Conservation (phyloP, 2,888 invertebrate genomes). For the Xylota segnis region DNA sequence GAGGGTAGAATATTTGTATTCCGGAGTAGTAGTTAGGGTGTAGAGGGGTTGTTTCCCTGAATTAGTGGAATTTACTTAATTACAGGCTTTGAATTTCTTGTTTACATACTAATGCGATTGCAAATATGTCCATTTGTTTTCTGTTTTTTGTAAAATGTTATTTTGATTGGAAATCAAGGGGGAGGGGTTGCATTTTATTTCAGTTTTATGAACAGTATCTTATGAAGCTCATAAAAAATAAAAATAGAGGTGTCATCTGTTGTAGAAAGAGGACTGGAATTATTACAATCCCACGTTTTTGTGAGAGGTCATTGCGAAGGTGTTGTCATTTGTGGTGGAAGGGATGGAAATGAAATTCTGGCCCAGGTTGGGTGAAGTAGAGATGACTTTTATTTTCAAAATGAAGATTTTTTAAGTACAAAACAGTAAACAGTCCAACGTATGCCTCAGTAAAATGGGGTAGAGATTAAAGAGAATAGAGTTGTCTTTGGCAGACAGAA, state of each 20-base stretch:
- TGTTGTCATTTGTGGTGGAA: background rate
- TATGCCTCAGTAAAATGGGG: no score
- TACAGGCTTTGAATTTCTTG: constrained; percentile 71
- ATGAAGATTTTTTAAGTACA: no score
- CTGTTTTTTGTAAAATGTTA: constrained; percentile 30
- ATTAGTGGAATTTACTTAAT: constrained; percentile 77
- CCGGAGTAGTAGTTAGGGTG: constrained; percentile 4
- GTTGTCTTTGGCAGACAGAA: no score
- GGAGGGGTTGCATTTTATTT: constrained; percentile 23
- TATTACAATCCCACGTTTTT: constrained; percentile 14
- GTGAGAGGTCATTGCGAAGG: background rate
- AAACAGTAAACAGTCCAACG: no score
- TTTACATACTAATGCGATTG: constrained; percentile 74
- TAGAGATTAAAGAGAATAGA: no score
- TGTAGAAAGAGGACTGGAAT: constrained; percentile 14
- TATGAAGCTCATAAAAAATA: constrained; percentile 61
- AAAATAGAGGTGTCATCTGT: constrained; percentile 42
- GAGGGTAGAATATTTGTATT: constrained; percentile 48
- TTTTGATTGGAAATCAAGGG: constrained; percentile 36
- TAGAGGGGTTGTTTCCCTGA: constrained; percentile 45
- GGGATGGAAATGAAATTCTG: no score
- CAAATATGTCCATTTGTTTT: constrained; percentile 61
- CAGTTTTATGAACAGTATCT: constrained; percentile 1
- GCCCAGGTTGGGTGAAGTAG: no score
- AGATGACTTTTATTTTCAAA: no score